These are phyloP conservation scores for Pteruthius melanotis DNA, from an alignment of 2,113 vertebrate species.

Conservation along the genomic window DNA sequence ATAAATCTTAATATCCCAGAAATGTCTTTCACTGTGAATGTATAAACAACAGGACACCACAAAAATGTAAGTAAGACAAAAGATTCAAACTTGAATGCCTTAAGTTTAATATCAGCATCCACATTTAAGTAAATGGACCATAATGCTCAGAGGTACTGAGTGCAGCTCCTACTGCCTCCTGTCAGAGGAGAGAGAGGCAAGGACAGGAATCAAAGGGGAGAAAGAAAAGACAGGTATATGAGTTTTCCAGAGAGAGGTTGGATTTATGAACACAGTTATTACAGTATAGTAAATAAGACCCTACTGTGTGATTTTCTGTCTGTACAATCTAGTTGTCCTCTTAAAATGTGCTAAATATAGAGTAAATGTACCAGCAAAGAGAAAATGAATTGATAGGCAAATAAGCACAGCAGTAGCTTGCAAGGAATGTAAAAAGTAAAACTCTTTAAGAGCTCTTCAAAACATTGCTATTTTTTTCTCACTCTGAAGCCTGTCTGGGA, in stretches of 20 bases:
- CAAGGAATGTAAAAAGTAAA: conserved; percentile 47
- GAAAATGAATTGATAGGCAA: conserved; percentile 70
- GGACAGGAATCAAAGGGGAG: conserved; percentile 4
- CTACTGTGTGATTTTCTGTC: conserved; percentile 57
- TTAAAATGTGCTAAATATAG: conserved; percentile 67
- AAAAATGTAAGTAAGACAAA: conserved; percentile 44
- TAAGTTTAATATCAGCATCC: conserved; percentile 23
- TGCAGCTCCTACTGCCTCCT: neutral
- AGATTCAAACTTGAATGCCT: conserved; percentile 9
- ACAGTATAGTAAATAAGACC: conserved; percentile 39
- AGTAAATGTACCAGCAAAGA: conserved; percentile 60
- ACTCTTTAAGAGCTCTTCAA: conserved; percentile 40
- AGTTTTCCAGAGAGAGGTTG: conserved; percentile 17
- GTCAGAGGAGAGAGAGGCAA: neutral
- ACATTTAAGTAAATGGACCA: conserved; percentile 3
- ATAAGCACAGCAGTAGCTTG: conserved; percentile 63
- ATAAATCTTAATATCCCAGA: conserved; percentile 38
- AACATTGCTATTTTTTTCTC: conserved; percentile 10
- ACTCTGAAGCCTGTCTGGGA: conserved; percentile 16
- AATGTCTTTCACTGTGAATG: neutral
- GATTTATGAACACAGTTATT: conserved; percentile 65
- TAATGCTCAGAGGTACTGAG: neutral
- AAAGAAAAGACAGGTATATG: conserved; percentile 11
- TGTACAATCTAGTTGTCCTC: conserved; percentile 58
- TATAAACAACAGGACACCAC: conserved; percentile 9